phyloP scores from a whole-genome alignment of 2,113 vertebrate genomes.

The Gracilinanus agilis region DNA sequence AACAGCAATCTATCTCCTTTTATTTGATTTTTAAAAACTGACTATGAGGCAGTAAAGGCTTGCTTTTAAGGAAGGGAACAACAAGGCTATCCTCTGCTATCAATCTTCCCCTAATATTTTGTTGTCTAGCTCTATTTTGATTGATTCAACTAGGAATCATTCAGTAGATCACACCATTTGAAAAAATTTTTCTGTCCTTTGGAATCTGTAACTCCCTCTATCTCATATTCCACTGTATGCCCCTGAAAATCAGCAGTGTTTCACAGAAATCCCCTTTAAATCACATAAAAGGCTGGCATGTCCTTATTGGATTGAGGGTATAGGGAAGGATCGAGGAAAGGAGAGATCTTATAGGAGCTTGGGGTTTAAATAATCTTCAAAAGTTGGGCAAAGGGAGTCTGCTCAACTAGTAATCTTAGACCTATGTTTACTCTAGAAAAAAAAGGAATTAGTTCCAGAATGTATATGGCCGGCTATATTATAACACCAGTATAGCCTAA shows the following conservation, averaged over 20 bases:
- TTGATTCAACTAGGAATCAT: background rate
- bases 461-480: background rate
- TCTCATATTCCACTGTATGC: background rate
- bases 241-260: background rate
- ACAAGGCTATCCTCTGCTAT: background rate
- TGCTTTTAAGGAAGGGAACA: slow-evolving; percentile 38
- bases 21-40: slow-evolving; percentile 33
- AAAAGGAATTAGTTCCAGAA: background rate
- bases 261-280: background rate
- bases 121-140: background rate
- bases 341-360: background rate
- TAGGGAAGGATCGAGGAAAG: background rate
- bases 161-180: background rate
- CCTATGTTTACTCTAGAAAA: background rate
- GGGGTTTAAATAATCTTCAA: background rate
- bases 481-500: background rate
- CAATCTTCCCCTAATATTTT: background rate
- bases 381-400: background rate
- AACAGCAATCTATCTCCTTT: slow-evolving; percentile 39
- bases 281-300: background rate
- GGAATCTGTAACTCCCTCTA: background rate
- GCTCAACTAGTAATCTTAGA: background rate
- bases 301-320: background rate
- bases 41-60: background rate
- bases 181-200: background rate